Base-by-base conservation (phyloP, 2,888 invertebrate species). In the Cinara cedri region DNA sequence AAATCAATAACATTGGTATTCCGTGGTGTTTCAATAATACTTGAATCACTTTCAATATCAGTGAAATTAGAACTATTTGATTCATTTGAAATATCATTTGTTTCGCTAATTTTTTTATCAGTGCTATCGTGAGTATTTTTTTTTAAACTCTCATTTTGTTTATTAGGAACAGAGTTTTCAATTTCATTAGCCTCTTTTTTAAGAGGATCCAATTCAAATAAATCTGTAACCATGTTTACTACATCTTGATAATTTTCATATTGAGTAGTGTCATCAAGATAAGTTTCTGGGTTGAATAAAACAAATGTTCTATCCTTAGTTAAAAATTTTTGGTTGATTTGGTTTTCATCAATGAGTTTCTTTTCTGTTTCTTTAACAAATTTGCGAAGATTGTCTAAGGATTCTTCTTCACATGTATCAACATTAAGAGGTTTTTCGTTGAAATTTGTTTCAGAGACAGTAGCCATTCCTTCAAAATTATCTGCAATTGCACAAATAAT, bases 271-370 rank as follows among this genome's bases (percentile, higher is more conserved):
- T 51, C 51, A 16, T 70, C 21, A n/a, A 78, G 49, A 16, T 21
- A 57, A 4, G 68, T 34, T 62, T 60, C 68, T 21, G 78, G 78
- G 60, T 78, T 68, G 51, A 78, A 78, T 46, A 78, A 78, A 19
- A 78, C 13, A 78, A 70, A 78, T 24, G 78, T 70, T 51, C 78
- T 68, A 21, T 62, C 49, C 2, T 21, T 42, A 13, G 60, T 51
- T 68, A 78, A 49, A 70, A n/a, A 21, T 78, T 6, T 68, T 60
- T 78, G 49, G 46, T 78, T 26, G 8, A 78, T 13, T 3, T 60
- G 10, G 10, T 78, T 60, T 21, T 66, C 16, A 1, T 68, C 60
- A 60, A 78, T 78, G 4, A 78, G 60, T 49, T 70, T 19, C 4
- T 62, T 78, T 78, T 78, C 78, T 1, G 46, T 78, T 54, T 78